phyloP scores from a whole-genome alignment of 1,140 invertebrate species.

The Euglossa dilemma region DNA sequence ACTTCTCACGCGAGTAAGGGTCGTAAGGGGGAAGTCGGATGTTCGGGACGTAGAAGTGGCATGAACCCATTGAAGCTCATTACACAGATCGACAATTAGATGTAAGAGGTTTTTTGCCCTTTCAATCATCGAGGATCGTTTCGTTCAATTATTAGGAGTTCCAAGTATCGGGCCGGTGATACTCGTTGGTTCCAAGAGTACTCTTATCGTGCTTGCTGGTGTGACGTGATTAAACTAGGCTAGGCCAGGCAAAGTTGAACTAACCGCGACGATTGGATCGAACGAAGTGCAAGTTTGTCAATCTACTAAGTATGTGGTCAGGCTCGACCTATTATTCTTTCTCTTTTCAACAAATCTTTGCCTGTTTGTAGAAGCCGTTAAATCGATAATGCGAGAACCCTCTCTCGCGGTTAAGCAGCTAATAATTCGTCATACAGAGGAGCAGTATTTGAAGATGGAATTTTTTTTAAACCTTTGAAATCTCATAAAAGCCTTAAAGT shows the following conservation, averaged over 20 bases:
- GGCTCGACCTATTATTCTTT: not conserved
- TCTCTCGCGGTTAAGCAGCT: not conserved
- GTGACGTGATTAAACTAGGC: not conserved
- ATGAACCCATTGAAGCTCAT: constrained; percentile 34
- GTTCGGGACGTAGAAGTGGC: constrained; percentile 10
- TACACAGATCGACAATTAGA: constrained; percentile 58
- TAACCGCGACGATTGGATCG: not conserved
- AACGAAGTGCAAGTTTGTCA: constrained; percentile 5
- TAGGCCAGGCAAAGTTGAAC: not conserved
- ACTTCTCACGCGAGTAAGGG: constrained; percentile 19
- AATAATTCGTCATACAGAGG: not conserved
- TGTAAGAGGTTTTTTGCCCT: constrained; percentile 43
- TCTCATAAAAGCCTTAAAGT: no score
- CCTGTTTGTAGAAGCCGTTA: not conserved
- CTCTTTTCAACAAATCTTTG: not conserved
- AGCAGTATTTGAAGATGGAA: no score
- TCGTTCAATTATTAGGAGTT: constrained; percentile 29
- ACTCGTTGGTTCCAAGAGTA: not conserved
- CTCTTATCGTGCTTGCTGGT: constrained; percentile 3
- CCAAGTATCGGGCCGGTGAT: not conserved
- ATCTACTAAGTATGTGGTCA: not conserved
- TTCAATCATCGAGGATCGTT: constrained; percentile 26
- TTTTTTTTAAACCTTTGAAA: no score
- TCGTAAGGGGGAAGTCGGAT: constrained; percentile 8
- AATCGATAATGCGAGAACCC: not conserved